Conservation (phyloP, 2,797 vertebrate genomes). For the Anolis apletophallus region DNA sequence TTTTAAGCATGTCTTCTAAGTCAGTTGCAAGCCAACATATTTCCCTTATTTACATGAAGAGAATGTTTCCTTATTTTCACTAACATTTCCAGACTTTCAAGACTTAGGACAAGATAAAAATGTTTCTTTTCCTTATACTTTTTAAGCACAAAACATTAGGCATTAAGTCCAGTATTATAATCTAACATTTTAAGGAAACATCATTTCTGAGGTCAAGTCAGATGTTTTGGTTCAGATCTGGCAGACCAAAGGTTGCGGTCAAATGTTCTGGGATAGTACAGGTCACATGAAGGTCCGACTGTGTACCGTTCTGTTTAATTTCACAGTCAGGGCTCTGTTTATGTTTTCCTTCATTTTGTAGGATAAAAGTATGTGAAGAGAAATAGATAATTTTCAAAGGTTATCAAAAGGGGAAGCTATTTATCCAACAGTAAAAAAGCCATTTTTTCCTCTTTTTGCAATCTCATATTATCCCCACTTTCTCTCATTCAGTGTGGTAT, state of each 20-base stretch:
- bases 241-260: slow-evolving; percentile 50
- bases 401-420: background rate
- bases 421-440: background rate
- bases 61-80: slow-evolving; percentile 28
- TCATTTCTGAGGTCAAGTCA: slow-evolving; percentile 39
- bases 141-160: background rate
- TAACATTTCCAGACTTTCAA: slow-evolving; percentile 52
- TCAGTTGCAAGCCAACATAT: slow-evolving; percentile 24
- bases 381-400: accelerated
- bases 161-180: slow-evolving; percentile 33
- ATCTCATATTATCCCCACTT: background rate
- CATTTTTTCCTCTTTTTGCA: background rate
- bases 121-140: slow-evolving; percentile 19
- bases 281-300: slow-evolving; percentile 31
- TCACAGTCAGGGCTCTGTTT: slow-evolving; percentile 23
- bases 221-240: slow-evolving; percentile 41
- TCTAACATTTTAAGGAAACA: slow-evolving; percentile 24
- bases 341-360: slow-evolving; percentile 28
- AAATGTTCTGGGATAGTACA: slow-evolving; percentile 58
- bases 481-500: slow-evolving; percentile 84
- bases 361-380: background rate
- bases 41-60: slow-evolving; percentile 37
- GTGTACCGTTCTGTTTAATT: slow-evolving; percentile 49
- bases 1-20: background rate
- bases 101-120: slow-evolving; percentile 47